Conservation (phyloP, 2,797 vertebrate species). For the Phoxinus dragarum region DNA sequence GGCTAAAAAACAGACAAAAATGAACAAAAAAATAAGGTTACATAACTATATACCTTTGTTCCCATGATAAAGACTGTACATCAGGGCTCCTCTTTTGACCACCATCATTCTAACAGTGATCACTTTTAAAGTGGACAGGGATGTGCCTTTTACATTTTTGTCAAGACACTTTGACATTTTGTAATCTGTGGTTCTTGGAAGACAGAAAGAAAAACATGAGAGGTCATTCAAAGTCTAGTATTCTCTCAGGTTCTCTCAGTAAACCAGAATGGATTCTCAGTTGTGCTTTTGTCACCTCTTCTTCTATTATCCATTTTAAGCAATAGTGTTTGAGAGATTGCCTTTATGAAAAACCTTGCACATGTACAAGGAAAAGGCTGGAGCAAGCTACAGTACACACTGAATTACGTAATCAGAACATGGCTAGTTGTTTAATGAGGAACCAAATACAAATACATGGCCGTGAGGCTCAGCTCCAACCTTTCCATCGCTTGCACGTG, state of each 20-base stretch:
- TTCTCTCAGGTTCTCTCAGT: neutral
- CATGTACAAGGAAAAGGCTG: neutral
- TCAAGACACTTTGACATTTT: conserved; percentile 43
- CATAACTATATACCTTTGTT: conserved; percentile 17
- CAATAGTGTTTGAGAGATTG: neutral
- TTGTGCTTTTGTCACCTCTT: neutral
- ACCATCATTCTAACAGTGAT: conserved; percentile 11
- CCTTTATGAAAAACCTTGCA: neutral
- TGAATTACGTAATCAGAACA: conserved; percentile 12
- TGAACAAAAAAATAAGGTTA: conserved; percentile 25
- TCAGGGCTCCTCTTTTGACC: conserved; percentile 15
- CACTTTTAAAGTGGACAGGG: neutral
- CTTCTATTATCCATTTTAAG: neutral
- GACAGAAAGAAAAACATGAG: neutral
- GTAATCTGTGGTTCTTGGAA: neutral
- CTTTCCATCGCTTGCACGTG: conserved; percentile 7
- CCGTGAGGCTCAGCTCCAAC: conserved; percentile 20
- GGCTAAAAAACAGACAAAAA: conserved; percentile 75
- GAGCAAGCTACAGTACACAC: conserved; percentile 4
- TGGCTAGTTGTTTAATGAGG: conserved; percentile 18
- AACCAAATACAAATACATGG: conserved; percentile 8
- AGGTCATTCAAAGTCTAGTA: neutral
- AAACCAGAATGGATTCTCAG: neutral
- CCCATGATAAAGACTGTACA: conserved; percentile 21
- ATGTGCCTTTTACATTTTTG: conserved; percentile 37